These are phyloP conservation scores for Drosophila miranda DNA, from an alignment of 1,140 invertebrate genomes.

Conservation along the genomic window DNA sequence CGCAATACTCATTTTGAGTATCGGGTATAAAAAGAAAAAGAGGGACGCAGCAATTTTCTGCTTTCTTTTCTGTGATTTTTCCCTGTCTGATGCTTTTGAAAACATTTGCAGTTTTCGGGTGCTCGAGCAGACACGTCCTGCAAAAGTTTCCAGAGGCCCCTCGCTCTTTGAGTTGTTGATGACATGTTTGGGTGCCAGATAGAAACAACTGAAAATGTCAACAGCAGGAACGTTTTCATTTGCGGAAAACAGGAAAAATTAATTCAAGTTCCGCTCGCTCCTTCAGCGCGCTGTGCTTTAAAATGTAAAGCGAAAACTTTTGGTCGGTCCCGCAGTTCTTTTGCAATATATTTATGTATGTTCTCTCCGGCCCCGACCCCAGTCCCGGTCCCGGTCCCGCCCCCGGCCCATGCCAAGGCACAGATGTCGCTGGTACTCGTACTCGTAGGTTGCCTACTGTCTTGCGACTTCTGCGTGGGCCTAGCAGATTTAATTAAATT, in stretches of 20 bases:
- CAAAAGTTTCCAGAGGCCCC: slow-evolving; percentile 43
- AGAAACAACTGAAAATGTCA: slow-evolving; percentile 64
- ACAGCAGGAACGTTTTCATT: slow-evolving; percentile 68
- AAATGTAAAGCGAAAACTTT: slow-evolving; percentile 71
- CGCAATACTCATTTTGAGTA: no score
- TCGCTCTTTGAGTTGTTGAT: slow-evolving; percentile 57
- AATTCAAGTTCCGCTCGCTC: slow-evolving; percentile 64
- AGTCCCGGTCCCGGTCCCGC: no score
- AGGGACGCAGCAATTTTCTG: slow-evolving; percentile 28
- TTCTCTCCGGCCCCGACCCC: no score
- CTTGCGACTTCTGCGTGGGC: slow-evolving; percentile 35
- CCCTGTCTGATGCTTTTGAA: background rate
- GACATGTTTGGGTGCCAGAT: slow-evolving; percentile 47
- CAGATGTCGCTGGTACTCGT: no score
- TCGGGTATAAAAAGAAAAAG: slow-evolving; percentile 12
- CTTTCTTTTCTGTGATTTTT: slow-evolving; percentile 21
- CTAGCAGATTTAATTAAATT: slow-evolving; percentile 77
- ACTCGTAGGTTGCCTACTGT: slow-evolving; percentile 36
- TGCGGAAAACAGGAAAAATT: slow-evolving; percentile 61
- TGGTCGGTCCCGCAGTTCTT: slow-evolving; percentile 41
- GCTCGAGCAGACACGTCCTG: slow-evolving; percentile 31
- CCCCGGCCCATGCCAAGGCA: no score
- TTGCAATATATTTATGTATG: slow-evolving; percentile 6
- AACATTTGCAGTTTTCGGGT: slow-evolving; percentile 33
- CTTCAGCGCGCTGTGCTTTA: slow-evolving; percentile 62